Evolutionary conservation across 2,797 vertebrate genomes (phyloP), one percentile per base, ranked within the genome.

Genomic region (Enteromius fasciolatus): DNA sequence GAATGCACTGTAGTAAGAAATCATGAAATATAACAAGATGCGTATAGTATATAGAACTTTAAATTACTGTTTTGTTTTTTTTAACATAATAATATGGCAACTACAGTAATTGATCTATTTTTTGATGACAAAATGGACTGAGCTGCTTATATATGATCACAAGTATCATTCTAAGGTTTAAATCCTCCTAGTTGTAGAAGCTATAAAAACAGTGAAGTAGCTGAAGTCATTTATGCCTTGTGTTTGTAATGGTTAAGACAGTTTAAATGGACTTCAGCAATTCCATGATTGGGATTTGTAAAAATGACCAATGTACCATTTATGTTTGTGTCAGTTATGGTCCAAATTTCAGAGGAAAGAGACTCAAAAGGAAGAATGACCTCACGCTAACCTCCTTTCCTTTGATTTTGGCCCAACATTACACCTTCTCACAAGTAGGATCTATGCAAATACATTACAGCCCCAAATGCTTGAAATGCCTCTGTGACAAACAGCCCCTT

Each of bases 351-450:
- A 39, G 25, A 72, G n/a, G 20, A 81, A 18, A 44, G 7, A n/a
- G 46, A 72, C 31, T 64, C 31, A 50, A 81, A 72, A 36, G 18
- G 28, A 72, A 46, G n/a, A 83, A 39, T 52, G 46, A 84, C 41
- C 68, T 75, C 68, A 50, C 68, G 39, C 25, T 72, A 70, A 63
- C 44, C 33, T n/a, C 17, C 5, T 18, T 72, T 52, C 66, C 70
- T 73, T 72, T 39, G 59, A 78, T 15, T 52, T 63, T 76, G 23
- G 28, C 44, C 25, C 79, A 67, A 75, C 17, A 31, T 77, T 78
- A 54, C 41, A 84, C 75, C 52, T 73, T 68, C 72, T 81, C 80
- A 82, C 78, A 83, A 81, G 73, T 74, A 86, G 78, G 81, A 83
- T 78, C 48, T 83, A 68, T 83, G 50, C 83, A 84, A 82, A 82